Evolutionary conservation across 2,797 vertebrate genomes (phyloP).

Genomic region (Anas capensis): DNA sequence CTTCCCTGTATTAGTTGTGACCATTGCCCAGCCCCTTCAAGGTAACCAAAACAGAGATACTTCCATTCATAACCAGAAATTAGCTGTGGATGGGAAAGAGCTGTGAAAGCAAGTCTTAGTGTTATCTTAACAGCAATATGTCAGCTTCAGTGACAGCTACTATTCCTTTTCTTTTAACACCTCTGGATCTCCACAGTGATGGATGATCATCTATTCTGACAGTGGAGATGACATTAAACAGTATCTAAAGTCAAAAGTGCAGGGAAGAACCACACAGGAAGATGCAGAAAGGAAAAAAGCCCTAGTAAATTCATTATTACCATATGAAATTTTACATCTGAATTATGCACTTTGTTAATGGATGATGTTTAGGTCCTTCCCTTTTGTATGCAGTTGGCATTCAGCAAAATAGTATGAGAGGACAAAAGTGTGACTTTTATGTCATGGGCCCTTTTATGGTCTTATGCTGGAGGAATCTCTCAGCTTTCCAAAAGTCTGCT

Average conservation of each 20-base stretch:
- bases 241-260: not conserved
- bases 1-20: not conserved
- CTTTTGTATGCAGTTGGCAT: not conserved
- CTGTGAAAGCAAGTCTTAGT: not conserved
- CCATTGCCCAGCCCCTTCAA: not conserved
- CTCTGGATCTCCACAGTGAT: not conserved
- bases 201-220: not conserved
- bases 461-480: not conserved
- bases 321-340: not conserved
- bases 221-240: rapidly evolving
- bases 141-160: not conserved
- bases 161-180: not conserved
- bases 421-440: not conserved
- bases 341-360: not conserved
- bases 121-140: not conserved
- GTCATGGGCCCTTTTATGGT: not conserved
- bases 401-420: not conserved
- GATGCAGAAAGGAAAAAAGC: not conserved
- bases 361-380: not conserved
- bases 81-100: not conserved
- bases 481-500: not conserved
- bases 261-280: not conserved
- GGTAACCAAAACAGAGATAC: not conserved
- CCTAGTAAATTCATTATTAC: not conserved
- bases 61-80: not conserved